These are phyloP conservation scores for Anthonomus grandis DNA, from an alignment of 1,140 invertebrate genomes.

Conservation along the genomic window DNA sequence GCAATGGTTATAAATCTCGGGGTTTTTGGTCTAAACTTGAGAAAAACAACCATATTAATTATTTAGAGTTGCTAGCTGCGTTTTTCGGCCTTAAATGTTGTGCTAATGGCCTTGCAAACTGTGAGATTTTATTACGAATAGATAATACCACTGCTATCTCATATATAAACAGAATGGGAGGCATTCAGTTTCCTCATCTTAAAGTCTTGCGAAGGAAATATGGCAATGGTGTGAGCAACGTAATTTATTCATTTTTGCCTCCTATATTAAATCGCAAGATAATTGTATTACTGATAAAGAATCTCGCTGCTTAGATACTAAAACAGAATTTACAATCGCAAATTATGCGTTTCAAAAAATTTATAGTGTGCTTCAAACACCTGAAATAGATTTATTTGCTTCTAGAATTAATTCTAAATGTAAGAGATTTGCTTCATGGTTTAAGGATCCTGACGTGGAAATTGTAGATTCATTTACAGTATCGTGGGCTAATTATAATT, in stretches of 20 bases:
- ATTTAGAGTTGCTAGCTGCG: background rate
- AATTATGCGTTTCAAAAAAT: background rate
- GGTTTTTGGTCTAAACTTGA: background rate
- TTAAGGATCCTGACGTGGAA: background rate
- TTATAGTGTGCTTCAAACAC: background rate
- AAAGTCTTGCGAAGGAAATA: background rate
- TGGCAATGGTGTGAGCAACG: background rate
- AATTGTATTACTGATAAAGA: background rate
- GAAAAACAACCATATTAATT: background rate
- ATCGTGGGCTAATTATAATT: background rate
- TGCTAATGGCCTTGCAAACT: background rate
- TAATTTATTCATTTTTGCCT: background rate
- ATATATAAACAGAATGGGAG: background rate
- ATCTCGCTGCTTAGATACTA: slow-evolving; percentile 1
- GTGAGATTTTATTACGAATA: background rate
- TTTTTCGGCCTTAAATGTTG: background rate
- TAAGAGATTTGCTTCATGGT: slow-evolving; percentile 1
- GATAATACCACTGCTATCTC: no score
- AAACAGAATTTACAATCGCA: background rate
- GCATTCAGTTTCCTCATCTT: background rate
- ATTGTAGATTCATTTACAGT: slow-evolving; percentile 6
- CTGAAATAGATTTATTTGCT: no score
- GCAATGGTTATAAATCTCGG: background rate
- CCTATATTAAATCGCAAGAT: background rate
- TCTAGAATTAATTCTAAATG: slow-evolving; percentile 4